Conservation (phyloP, 2,888 invertebrate genomes). For the Stratiomys singularior region DNA sequence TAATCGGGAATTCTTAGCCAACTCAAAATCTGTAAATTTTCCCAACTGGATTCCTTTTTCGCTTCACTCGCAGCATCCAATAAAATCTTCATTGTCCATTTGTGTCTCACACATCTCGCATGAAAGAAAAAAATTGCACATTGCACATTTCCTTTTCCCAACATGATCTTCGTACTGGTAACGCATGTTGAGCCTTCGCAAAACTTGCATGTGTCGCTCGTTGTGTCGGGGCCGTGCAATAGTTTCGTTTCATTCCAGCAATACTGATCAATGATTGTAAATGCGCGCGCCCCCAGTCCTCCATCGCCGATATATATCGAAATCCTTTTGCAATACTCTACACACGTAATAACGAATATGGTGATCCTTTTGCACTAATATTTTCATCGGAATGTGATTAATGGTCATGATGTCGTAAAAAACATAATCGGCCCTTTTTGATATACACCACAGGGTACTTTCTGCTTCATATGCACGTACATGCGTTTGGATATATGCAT, state of each 20-base stretch:
- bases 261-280: constrained; percentile 30
- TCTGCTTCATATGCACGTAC: too few species aligned
- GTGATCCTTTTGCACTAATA: constrained; percentile 53
- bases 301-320: constrained; percentile 9
- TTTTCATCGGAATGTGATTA: constrained; percentile 57
- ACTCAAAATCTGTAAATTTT: constrained; percentile 1
- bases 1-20: too few species aligned
- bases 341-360: not conserved
- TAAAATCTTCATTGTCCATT: not conserved
- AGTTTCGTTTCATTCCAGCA: constrained; percentile 21
- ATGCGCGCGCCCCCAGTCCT: constrained; percentile 38
- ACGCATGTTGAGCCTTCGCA: too few species aligned
- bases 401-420: constrained; percentile 56
- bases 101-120: too few species aligned
- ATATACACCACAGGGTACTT: constrained; percentile 55
- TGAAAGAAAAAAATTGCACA: too few species aligned
- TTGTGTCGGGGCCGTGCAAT: constrained; percentile 19
- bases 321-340: constrained; percentile 48
- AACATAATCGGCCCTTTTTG: constrained; percentile 54
- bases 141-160: constrained; percentile 8
- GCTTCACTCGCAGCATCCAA: not conserved
- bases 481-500: too few species aligned
- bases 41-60: not conserved
- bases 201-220: constrained; percentile 34
- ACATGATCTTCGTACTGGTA: not conserved